Evolutionary conservation across 2,113 vertebrate genomes (phyloP).

Genomic region (Oreochromis tanganicae): DNA sequence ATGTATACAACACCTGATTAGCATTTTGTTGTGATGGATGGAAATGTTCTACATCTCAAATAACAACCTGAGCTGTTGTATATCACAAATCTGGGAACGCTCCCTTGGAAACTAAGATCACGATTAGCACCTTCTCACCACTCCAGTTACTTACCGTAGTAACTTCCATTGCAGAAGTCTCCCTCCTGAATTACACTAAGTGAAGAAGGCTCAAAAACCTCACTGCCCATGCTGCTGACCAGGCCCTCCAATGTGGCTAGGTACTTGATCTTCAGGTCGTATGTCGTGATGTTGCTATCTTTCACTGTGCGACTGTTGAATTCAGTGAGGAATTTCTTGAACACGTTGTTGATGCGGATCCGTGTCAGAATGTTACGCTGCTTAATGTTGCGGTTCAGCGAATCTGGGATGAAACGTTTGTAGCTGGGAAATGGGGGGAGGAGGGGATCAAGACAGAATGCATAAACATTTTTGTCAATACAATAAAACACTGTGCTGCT

Average conservation of each 20-base stretch:
- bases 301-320: slow-evolving; percentile 91
- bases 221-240: slow-evolving; percentile 82
- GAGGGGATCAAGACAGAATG: neutral
- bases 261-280: slow-evolving; percentile 96
- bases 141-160: slow-evolving; percentile 28
- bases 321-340: slow-evolving; percentile 94
- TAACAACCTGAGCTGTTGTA: neutral
- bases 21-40: too few species aligned
- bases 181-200: slow-evolving; percentile 81
- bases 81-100: neutral
- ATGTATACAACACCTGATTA: too few species aligned
- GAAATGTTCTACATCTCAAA: neutral
- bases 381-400: slow-evolving; percentile 85
- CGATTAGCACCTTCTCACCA: neutral
- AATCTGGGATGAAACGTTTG: slow-evolving; percentile 90
- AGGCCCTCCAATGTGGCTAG: slow-evolving; percentile 91
- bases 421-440: slow-evolving; percentile 72
- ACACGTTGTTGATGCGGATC: slow-evolving; percentile 93
- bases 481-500: neutral
- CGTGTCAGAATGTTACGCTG: slow-evolving; percentile 92
- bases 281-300: slow-evolving; percentile 83
- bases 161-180: slow-evolving; percentile 67
- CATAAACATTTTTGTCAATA: neutral
- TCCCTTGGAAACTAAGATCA: neutral
- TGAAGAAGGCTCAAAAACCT: slow-evolving; percentile 75